Evolutionary conservation across 1,140 invertebrate species (phyloP), one percentile per base, ranked within the genome.

Genomic region (Caenorhabditis briggsae): DNA sequence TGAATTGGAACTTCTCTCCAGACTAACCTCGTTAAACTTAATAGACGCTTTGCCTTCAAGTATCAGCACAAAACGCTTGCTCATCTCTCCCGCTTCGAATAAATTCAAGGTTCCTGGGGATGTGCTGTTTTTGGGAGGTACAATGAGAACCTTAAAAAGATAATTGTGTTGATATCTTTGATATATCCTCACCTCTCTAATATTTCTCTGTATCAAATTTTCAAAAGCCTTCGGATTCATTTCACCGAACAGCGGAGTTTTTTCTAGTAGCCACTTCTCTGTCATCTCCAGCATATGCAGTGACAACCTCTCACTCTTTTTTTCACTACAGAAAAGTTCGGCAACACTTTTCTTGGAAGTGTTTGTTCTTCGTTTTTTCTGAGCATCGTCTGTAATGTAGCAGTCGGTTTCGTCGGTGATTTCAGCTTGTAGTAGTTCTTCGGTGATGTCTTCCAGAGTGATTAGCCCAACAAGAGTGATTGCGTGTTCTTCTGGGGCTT

Each of bases 201-300:
- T 78, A 78, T 78, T 78, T 23, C 46, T 6, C 20, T 78, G 70
- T 23, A 78, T 78, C 43, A 78, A 23, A 11, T 78, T 78, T n/a
- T 78, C 70, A 23, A 78, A 78, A 23, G 70, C 70, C 46, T 78
- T 78, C 11, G 70, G 46, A 23, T 78, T 78, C 70, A 78, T 78
- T 23, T 20, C 33, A 18, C 46, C 14, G 16, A 78, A 78, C 18
- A 78, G 8, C 12, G 70, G 70, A 12, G 70, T 78, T 12, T 78
- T 78, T 16, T 78, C 70, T 12, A 78, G 43, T 2, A 78, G 18
- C 70, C 70, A 78, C 50, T 78, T 78, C 9, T 78, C 70, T 2
- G 70, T 78, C 70, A 78, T 78, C 70, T 78, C 70, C 6, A 78
- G 46, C 70, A 78, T 78, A 78, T 78, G 70, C 2, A 78, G 46